These are phyloP conservation scores for Germaria angustata DNA, from an alignment of 2,888 invertebrate genomes.

Conservation along the genomic window DNA sequence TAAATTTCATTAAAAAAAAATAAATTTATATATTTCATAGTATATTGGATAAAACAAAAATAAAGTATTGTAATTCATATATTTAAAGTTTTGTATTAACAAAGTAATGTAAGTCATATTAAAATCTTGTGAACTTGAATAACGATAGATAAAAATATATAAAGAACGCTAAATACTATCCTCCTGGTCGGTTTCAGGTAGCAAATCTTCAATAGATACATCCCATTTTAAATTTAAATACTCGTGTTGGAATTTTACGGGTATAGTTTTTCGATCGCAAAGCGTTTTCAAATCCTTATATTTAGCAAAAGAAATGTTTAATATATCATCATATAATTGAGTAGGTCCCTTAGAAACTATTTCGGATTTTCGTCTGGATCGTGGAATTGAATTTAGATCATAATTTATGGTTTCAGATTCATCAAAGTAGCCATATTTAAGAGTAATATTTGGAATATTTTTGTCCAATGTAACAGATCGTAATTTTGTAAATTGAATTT, in stretches of 20 bases:
- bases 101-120: neutral
- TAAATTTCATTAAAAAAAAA: constrained; percentile 7
- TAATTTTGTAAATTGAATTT: no score
- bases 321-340: constrained; percentile 46
- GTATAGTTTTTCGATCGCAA: constrained; percentile 23
- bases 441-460: constrained; percentile 29
- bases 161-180: constrained; percentile 27
- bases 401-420: constrained; percentile 3
- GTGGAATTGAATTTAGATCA: constrained; percentile 17
- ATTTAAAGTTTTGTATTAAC: no score
- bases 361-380: constrained; percentile 34
- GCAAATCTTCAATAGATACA: constrained; percentile 40
- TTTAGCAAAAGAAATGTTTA: constrained; percentile 42
- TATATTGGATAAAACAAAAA: neutral
- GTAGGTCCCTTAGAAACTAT: constrained; percentile 46
- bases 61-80: no score
- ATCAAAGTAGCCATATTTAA: constrained; percentile 33
- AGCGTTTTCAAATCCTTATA: constrained; percentile 25
- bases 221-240: constrained; percentile 45
- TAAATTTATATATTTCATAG: constrained; percentile 18
- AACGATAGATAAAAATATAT: neutral
- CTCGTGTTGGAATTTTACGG: constrained; percentile 42
- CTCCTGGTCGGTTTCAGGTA: constrained; percentile 43
- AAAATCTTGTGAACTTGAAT: neutral
- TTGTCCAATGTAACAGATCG: no score